Evolutionary conservation across 2,113 vertebrate species (phyloP).

Genomic region (Syngnathus scovelli): DNA sequence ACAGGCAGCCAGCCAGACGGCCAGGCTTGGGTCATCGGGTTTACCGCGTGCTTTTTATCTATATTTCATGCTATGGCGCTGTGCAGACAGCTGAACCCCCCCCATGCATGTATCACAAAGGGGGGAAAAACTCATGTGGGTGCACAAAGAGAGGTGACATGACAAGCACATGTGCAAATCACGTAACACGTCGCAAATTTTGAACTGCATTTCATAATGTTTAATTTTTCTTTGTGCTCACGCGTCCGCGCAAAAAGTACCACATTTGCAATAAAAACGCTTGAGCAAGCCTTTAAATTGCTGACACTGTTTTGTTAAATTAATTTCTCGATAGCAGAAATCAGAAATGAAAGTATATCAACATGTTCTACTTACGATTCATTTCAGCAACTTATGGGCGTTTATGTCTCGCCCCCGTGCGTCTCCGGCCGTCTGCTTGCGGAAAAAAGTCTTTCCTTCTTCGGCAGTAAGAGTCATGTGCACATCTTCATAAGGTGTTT

Average conservation of each 20-base stretch:
- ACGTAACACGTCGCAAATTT: not conserved
- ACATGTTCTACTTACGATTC: constrained; percentile 54
- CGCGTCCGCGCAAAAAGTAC: constrained; percentile 23
- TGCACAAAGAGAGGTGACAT: constrained; percentile 30
- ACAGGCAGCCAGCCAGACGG: constrained; percentile 64
- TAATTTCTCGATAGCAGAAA: not conserved
- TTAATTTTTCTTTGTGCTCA: constrained; percentile 11
- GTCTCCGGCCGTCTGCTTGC: constrained; percentile 29
- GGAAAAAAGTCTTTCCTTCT: constrained; percentile 51
- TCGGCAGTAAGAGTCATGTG: not conserved
- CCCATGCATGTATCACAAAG: constrained; percentile 14
- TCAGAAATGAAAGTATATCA: not conserved
- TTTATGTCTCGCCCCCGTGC: constrained; percentile 47
- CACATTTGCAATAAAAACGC: constrained; percentile 5
- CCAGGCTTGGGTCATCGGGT: constrained; percentile 79
- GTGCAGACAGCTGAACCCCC: constrained; percentile 35
- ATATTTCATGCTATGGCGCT: constrained; percentile 60
- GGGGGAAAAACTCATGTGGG: constrained; percentile 17
- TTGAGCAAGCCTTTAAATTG: not conserved
- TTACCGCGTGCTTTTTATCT: constrained; percentile 72
- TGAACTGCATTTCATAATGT: not conserved
- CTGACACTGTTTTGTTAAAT: not conserved
- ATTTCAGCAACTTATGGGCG: constrained; percentile 64
- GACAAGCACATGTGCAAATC: constrained; percentile 1
- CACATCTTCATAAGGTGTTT: not conserved